Conservation (phyloP, 1,140 invertebrate genomes). For the Drosophila kanapiae region DNA sequence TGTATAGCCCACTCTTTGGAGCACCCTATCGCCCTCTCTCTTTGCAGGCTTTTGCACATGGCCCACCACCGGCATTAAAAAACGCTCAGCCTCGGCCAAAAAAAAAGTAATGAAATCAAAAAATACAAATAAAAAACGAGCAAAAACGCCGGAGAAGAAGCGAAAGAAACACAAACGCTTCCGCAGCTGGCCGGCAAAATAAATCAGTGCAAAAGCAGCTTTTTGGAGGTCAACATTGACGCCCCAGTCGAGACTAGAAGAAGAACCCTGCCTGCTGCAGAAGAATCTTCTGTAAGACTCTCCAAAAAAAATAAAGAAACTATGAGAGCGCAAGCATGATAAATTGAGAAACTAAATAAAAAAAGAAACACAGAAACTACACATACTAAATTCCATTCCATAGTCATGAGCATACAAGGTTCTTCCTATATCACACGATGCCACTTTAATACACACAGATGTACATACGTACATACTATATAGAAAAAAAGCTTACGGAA, state of each 20-base stretch:
- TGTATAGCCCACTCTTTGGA: neutral
- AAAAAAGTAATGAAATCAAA: conserved; percentile 51
- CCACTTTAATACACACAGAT: conserved; percentile 33
- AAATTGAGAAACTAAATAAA: conserved; percentile 30
- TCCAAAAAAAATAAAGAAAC: conserved; percentile 16
- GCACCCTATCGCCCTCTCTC: conserved; percentile 6
- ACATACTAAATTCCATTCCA: conserved; percentile 82
- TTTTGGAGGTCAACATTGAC: conserved; percentile 74
- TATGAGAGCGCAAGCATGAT: conserved; percentile 22
- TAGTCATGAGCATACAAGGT: conserved; percentile 81
- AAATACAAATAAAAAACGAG: conserved; percentile 40
- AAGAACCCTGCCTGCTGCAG: conserved; percentile 24
- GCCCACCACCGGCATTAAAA: conserved; percentile 64
- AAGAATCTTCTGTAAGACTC: conserved; percentile 30
- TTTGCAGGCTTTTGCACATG: conserved; percentile 62
- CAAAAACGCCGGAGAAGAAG: conserved; percentile 16
- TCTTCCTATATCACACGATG: conserved; percentile 81
- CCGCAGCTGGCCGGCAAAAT: conserved; percentile 57
- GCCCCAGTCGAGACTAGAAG: conserved; percentile 49
- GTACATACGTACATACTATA: conserved; percentile 26
- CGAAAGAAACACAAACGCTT: conserved; percentile 51
- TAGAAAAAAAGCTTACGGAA: conserved; percentile 47
- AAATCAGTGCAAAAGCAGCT: conserved; percentile 53
- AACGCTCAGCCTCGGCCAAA: conserved; percentile 49
- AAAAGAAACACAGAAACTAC: conserved; percentile 46